phyloP scores from a whole-genome alignment of 2,888 invertebrate genomes.

The Tupiocoris notatus region DNA sequence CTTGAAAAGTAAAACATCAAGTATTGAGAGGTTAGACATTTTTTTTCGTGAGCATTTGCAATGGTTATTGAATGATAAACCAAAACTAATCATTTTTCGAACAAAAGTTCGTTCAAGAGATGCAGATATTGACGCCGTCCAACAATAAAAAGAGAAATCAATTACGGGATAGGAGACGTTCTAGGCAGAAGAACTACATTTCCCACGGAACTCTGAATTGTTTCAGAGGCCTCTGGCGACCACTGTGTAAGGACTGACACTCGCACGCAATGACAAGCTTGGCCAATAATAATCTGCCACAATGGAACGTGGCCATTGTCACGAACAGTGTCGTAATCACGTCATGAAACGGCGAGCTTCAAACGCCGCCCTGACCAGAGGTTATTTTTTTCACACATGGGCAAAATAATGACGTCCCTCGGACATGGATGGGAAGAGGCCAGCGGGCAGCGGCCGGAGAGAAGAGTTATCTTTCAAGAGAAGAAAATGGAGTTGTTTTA shows the following conservation, averaged over 20 bases:
- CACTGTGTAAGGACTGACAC: not conserved
- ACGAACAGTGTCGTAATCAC: not conserved
- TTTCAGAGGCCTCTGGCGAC: not conserved
- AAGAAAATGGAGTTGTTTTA: constrained; percentile 36
- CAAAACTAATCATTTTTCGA: too few species aligned
- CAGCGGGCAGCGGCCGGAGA: not conserved
- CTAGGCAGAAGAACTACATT: not conserved
- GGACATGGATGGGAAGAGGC: too few species aligned
- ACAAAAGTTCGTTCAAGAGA: too few species aligned
- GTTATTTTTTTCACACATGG: not conserved
- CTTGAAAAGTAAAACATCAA: too few species aligned
- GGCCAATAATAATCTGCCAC: constrained; percentile 18
- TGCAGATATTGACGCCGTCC: too few species aligned
- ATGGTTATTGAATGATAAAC: too few species aligned
- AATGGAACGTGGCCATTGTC: constrained; percentile 27
- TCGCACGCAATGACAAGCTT: constrained; percentile 1
- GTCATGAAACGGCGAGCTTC: not conserved
- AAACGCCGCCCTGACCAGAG: too few species aligned
- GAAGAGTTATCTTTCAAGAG: constrained; percentile 5
- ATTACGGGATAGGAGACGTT: not conserved
- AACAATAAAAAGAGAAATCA: not conserved
- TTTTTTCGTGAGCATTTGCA: too few species aligned
- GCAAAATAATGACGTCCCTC: not conserved
- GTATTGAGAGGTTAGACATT: too few species aligned
- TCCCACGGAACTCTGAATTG: constrained; percentile 7